Evolutionary conservation across 2,888 invertebrate genomes (phyloP).

Genomic region (Erannis defoliaria): DNA sequence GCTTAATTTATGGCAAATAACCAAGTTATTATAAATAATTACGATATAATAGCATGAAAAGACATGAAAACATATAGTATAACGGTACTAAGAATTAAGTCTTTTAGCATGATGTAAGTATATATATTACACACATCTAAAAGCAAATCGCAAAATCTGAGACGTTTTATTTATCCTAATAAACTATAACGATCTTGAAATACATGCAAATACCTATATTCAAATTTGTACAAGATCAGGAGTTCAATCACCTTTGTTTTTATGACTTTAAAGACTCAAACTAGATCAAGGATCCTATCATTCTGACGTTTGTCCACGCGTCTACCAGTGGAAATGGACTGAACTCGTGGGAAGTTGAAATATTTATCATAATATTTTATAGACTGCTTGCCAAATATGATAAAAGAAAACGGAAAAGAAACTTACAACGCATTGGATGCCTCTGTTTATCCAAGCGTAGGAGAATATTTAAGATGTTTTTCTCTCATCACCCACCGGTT

Average conservation of each 20-base stretch:
- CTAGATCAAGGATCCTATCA: slow-evolving; percentile 39
- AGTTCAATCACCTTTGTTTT: slow-evolving; percentile 38
- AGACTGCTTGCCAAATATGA: background rate
- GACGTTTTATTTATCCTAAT: slow-evolving; percentile 4
- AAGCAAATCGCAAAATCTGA: slow-evolving; percentile 8
- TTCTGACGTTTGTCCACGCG: slow-evolving; percentile 8
- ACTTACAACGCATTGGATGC: no score
- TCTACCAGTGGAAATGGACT: slow-evolving; percentile 20
- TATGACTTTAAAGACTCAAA: slow-evolving; percentile 30
- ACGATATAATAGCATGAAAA: background rate
- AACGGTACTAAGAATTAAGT: background rate
- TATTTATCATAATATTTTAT: slow-evolving; percentile 25
- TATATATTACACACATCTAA: background rate
- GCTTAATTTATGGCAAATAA: no score
- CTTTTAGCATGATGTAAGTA: background rate
- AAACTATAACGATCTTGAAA: slow-evolving; percentile 27
- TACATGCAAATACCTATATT: slow-evolving; percentile 31
- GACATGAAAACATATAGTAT: background rate
- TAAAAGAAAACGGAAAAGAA: background rate
- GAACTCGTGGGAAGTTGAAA: slow-evolving; percentile 27
- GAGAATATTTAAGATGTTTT: no score
- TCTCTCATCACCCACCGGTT: no score
- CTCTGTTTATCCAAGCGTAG: no score
- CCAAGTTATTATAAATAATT: background rate
- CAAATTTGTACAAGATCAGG: slow-evolving; percentile 21